Base-by-base conservation (phyloP, 1,140 invertebrate genomes). In the Calycopis cecrops region DNA sequence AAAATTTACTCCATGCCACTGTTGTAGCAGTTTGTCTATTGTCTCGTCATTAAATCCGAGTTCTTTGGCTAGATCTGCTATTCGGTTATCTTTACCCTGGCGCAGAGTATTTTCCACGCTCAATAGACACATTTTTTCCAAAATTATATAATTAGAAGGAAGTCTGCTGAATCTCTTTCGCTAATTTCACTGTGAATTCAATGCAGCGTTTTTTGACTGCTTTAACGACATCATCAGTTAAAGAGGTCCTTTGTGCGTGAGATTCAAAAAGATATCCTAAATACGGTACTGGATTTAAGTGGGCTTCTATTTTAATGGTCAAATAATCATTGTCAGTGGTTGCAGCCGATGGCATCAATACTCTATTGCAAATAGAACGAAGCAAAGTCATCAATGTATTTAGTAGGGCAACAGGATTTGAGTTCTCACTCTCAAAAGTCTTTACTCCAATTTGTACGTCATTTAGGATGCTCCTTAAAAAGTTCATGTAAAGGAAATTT, bases 401-500 rank as follows among this genome's bases (percentile, higher is more conserved):
- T 17, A 59, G 35, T 48, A 65, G 14, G 12, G 17, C 11, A 28
- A 60, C 33, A 35, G 63, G 57, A 59, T 65, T 55, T 50, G 57
- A 10, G 12, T 55, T 55, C 40, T 62, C 63, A 14, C 57, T 55
- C 49, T 62, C 63, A 50, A 61, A 59, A 10, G 7, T 55, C 21
- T 57, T 60, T 11, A 60, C 33, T 10, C 0, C 33, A 9, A 35
- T 50, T 55, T 64, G 62, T 16, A 60, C 58, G 7, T 64, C 62
- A 48, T 48, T 52, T 11, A 60, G 40, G 3, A 58, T 47, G 34
- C 58, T 64, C 16, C 17, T 54, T 37, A 64, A 52, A 51, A 55
- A 64, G 35, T 34, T 28, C 3, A 60, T 40, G 40, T 65, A 58
- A 12, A 58, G 51, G 3, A 16, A 14, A 11, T 64, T 64, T 18